Conservation (phyloP, 2,888 invertebrate species). For the Eurytoma adleriae region DNA sequence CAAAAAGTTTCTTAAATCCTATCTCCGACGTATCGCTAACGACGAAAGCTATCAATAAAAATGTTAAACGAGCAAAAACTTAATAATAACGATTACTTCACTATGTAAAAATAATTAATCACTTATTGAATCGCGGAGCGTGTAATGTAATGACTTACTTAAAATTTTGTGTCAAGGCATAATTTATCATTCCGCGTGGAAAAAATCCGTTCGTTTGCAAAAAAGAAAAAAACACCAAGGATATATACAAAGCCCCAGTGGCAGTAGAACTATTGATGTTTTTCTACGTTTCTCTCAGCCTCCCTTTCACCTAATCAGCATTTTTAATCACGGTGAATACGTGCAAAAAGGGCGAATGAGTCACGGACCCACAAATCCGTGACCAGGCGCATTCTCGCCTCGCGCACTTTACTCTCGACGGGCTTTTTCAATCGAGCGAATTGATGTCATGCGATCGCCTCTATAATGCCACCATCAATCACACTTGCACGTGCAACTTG, state of each 20-base stretch:
- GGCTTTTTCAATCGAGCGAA: slow-evolving; percentile 13
- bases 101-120: too few relatives aligned
- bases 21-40: too few relatives aligned
- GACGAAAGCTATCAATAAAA: background rate
- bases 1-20: too few relatives aligned
- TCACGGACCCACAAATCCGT: slow-evolving; percentile 19
- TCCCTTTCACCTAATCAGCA: background rate
- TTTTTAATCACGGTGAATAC: background rate
- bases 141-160: too few relatives aligned
- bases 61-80: too few relatives aligned
- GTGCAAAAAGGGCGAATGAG: background rate
- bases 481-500: background rate
- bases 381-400: slow-evolving; percentile 27
- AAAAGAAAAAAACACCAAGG: too few relatives aligned
- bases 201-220: too few relatives aligned
- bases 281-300: background rate
- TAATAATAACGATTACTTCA: too few relatives aligned
- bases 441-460: background rate
- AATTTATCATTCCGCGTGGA: too few relatives aligned
- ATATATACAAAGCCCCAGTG: background rate
- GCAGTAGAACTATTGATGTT: background rate
- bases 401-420: slow-evolving; percentile 20
- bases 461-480: background rate
- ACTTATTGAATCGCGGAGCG: too few relatives aligned
- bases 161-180: too few relatives aligned